Evolutionary conservation across 2,888 invertebrate genomes (phyloP).

Genomic region (Brachypalpus laphriformis): DNA sequence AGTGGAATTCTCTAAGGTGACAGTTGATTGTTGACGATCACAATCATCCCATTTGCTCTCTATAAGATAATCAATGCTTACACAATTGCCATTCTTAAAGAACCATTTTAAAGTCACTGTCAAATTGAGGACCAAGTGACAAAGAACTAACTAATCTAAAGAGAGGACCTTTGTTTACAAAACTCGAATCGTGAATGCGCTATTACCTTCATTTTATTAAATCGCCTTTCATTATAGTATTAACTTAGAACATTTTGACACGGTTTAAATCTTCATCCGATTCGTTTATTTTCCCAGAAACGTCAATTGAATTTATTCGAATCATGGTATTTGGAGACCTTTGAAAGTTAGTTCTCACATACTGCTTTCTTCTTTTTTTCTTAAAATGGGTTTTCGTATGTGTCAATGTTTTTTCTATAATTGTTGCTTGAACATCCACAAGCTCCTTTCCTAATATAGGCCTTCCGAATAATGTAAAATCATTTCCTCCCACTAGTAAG

Average conservation of each 20-base stretch:
- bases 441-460: slow-evolving; percentile 90
- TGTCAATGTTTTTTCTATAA: slow-evolving; percentile 92
- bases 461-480: slow-evolving; percentile 92
- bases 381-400: slow-evolving; percentile 91
- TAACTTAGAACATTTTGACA: slow-evolving; percentile 7
- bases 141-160: too few species aligned
- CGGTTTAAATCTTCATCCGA: background rate
- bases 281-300: slow-evolving; percentile 83
- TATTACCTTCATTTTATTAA: too few species aligned
- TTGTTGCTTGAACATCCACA: slow-evolving; percentile 90
- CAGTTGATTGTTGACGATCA: too few species aligned
- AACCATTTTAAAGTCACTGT: too few species aligned
- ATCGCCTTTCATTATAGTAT: too few species aligned
- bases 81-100: too few species aligned
- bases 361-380: slow-evolving; percentile 91
- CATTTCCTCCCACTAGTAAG: slow-evolving; percentile 89
- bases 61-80: too few species aligned
- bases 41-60: too few species aligned
- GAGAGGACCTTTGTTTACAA: too few species aligned
- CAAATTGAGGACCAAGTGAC: too few species aligned
- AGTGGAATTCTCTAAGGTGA: too few species aligned
- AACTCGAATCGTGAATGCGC: too few species aligned
- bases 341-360: slow-evolving; percentile 88
- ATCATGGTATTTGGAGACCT: slow-evolving; percentile 89
- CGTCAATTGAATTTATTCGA: slow-evolving; percentile 89